Evolutionary conservation across 1,140 invertebrate genomes (phyloP), one percentile per base, ranked within the genome.

Genomic region (Stegodyphus dumicola): DNA sequence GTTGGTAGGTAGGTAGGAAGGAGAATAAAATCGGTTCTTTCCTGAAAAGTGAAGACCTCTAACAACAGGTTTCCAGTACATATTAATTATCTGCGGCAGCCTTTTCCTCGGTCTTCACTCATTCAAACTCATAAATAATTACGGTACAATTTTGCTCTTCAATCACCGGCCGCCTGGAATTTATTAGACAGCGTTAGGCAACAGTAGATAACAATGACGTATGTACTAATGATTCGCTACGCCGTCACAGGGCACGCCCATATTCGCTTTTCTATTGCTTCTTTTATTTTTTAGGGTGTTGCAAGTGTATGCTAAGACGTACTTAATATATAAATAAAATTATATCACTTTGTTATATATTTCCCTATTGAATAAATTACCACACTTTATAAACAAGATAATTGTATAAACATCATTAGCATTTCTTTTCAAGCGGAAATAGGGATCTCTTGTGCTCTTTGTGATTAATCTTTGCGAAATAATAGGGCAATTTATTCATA

Each of bases 151-250:
- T 83, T 83, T 48, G 70, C 15, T 77, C 74, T 77, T 85, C 81
- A 85, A 85, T 85, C 81, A 85, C 65, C 52, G 65, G 81, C 81
- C 65, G 74, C 49, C 81, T 76, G 65, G 81, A 85, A 85, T 85
- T 85, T 85, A 85, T 85, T 77, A 85, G 64, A 75, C 74, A 51
- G 74, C 65, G 69, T 85, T 85, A 77, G 81, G 81, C 81, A 85
- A 85, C 73, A 77, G 81, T 76, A 85, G 81, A 85, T 85, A 85
- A 85, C 81, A 85, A 85, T 85, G 81, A 85, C 73, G 81, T 85
- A 85, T 85, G 49, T 33, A 49, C 74, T 85, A 85, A 85, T 85
- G 81, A 85, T 85, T 85, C 51, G 73, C 64, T 76, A 48, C 52
- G 60, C 78, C 78, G 64, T 33, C 60, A 81, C 18, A 18, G 49